Evolutionary conservation across 2,888 invertebrate genomes (phyloP).

Genomic region (Diogma glabrata): DNA sequence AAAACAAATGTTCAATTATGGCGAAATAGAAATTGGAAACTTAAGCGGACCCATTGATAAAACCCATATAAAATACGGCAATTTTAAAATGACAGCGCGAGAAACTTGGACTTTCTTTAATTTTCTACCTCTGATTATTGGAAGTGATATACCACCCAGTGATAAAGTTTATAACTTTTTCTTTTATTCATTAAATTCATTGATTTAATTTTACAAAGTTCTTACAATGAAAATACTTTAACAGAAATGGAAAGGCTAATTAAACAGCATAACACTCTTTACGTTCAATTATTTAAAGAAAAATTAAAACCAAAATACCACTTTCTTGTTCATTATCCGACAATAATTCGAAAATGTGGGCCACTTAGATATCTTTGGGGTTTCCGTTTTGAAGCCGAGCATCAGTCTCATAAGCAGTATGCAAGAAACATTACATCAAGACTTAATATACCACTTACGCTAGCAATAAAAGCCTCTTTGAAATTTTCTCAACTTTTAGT

Average conservation of each 20-base stretch:
- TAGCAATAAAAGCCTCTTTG: too few relatives aligned
- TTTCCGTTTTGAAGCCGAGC: background rate
- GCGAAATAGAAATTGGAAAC: background rate
- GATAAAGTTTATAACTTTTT: background rate
- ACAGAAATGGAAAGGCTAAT: background rate
- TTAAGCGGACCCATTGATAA: background rate
- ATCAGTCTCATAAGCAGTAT: background rate
- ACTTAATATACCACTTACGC: too few relatives aligned
- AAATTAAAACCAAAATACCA: background rate
- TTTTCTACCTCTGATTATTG: background rate
- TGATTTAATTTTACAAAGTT: background rate
- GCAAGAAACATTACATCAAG: too few relatives aligned
- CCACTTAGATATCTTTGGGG: background rate
- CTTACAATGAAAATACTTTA: background rate
- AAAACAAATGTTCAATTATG: background rate
- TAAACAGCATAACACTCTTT: background rate
- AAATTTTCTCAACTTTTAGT: too few relatives aligned
- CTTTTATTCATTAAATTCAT: background rate
- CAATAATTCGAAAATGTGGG: constrained; percentile 1
- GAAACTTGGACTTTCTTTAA: background rate
- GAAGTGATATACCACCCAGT: background rate
- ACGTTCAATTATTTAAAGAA: background rate
- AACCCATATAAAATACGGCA: background rate
- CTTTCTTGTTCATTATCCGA: background rate
- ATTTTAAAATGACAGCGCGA: background rate